Percentiles rank a stretch among this genome's conserved stretches.
Conservation (phyloP, 2,113 vertebrate species). For the Puffinus mauretanicus region DNA sequence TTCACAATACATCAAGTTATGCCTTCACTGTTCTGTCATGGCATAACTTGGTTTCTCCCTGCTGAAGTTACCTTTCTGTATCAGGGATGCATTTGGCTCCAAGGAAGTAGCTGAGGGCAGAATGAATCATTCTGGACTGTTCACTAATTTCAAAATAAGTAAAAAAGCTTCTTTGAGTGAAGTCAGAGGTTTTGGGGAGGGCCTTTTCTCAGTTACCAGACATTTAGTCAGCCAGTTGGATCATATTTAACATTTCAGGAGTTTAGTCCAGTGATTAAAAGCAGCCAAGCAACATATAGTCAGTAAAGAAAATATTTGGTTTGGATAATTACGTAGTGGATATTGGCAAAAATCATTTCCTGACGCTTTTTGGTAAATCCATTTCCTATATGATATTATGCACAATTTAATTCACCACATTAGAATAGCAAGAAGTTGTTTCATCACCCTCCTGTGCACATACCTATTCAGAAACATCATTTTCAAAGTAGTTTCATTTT, state of each 20-base stretch:
- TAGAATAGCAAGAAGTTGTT: not conserved
- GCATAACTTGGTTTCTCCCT: not conserved
- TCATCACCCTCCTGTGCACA: not conserved
- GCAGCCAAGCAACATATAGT: not conserved
- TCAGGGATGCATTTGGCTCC: not conserved
- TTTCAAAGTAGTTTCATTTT: not conserved
- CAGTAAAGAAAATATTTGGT: not conserved
- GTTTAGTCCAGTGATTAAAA: slow-evolving; percentile 2
- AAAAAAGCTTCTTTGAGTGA: not conserved
- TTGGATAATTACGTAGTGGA: not conserved
- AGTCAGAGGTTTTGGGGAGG: not conserved
- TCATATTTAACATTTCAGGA: not conserved
- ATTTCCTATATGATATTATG: not conserved
- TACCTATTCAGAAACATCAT: not conserved
- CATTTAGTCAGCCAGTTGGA: not conserved
- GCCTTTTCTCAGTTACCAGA: not conserved
- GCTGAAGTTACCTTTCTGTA: slow-evolving; percentile 15
- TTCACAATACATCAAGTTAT: not conserved
- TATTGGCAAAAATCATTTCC: not conserved
- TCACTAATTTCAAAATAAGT: slow-evolving; percentile 19
- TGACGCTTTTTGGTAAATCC: not conserved
- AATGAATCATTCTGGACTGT: not conserved
- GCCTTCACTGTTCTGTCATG: not conserved
- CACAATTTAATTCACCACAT: not conserved
- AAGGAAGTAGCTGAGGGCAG: not conserved